phyloP scores from a whole-genome alignment of 2,797 vertebrate genomes.

The Sebastes ruberrimus region DNA sequence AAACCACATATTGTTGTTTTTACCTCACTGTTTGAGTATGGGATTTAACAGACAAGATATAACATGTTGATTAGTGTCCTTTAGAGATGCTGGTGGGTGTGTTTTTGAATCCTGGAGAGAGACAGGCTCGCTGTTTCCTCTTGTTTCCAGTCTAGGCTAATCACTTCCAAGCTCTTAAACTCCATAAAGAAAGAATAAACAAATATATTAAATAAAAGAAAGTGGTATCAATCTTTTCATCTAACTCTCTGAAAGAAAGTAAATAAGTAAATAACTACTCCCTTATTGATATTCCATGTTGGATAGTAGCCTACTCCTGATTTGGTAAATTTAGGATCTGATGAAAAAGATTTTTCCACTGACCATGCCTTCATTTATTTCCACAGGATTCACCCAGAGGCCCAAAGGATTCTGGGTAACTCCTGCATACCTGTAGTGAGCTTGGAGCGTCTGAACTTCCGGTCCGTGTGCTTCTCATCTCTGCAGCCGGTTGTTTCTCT shows the following conservation, averaged over 20 bases:
- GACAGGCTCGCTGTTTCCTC: not conserved
- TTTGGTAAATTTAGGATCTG: not conserved
- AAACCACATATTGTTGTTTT: not conserved
- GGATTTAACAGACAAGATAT: not conserved
- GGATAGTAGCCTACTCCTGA: not conserved
- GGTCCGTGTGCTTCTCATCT: conserved; percentile 59
- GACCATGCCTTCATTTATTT: not conserved
- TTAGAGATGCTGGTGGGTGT: not conserved
- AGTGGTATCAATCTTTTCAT: not conserved
- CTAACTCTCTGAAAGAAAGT: no score
- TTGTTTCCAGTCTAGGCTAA: not conserved
- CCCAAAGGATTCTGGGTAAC: conserved; percentile 75
- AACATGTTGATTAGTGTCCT: not conserved
- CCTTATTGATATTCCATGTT: not conserved
- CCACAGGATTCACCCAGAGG: conserved; percentile 69
- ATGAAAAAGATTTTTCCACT: not conserved
- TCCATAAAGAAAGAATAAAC: not conserved
- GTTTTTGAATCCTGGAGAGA: not conserved
- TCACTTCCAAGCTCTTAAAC: not conserved
- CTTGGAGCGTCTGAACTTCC: conserved; percentile 88
- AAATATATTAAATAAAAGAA: not conserved
- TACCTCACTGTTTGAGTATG: not conserved
- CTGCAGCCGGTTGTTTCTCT: conserved; percentile 74
- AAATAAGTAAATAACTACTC: not conserved
- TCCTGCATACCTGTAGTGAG: conserved; percentile 88